Evolutionary conservation across 2,113 vertebrate species (phyloP), one percentile per base, ranked within the genome.

Genomic region (Lichenostomus cassidix): DNA sequence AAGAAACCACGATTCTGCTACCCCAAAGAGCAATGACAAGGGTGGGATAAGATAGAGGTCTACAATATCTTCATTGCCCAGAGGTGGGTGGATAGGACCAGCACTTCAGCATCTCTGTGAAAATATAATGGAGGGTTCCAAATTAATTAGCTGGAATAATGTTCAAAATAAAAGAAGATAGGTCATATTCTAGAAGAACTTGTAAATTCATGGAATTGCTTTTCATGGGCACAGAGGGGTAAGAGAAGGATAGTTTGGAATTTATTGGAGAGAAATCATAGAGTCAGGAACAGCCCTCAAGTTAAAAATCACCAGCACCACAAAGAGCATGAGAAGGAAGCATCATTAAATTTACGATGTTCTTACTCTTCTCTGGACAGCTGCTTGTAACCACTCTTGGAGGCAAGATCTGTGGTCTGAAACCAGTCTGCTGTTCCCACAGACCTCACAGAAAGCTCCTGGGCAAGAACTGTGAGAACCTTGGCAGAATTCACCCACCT

Each of bases 401-500:
- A 80, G 22, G 28, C 25, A 77, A 42, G 7, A 56, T 31, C 47
- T 9, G 0, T 25, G 28, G 31, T 46, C n/a, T 70, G 71, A 81
- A 89, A 74, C 7, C 9, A 24, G 27, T 24, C 23, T 52, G 49
- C 49, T 60, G 6, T 25, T 81, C 25, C 20, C n/a, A 59, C 13
- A 52, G 53, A 37, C 5, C 13, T 28, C 7, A 24, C 29, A 60
- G n/a, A 70, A 74, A 77, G 22, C 7, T 33, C 33, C 8, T 1
- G 1, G 41, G 37, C 25, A 52, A 56, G 71, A 56, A 35, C 17
- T 60, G 42, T 35, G 53, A 82, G 22, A 89, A 25, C 31, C 53
- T 0, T 0, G 5, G 19, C 50, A 77, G 37, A 69, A 62, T 23
- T 67, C 50, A 70, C 25, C 25, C 2, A 0, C 2, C 10, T 41